Evolutionary conservation across 2,113 vertebrate species (phyloP), one percentile per base, ranked within the genome.

Genomic region (Mormoops blainvillei): DNA sequence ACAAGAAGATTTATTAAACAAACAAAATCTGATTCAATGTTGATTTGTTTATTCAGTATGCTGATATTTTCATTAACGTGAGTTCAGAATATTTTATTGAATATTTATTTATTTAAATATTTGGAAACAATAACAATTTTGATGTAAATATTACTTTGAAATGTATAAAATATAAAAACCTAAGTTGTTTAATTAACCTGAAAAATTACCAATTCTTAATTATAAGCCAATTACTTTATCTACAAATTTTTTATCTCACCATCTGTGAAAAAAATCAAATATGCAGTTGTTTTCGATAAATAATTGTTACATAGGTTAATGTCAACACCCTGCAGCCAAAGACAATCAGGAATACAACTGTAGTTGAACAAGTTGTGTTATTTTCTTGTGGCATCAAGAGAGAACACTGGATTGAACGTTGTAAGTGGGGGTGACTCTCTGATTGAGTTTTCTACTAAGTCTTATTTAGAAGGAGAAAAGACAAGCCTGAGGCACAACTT

Each of bases 1-100:
- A 93, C 45, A 95, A 89, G 83, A 58, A 97, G 48, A 97, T 97
- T 97, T 98, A 97, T 95, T 97, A 97, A 97, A 97, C 50, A 96
- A 96, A 52, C 18, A 95, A 95, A 95, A 80, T 33, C 2, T 74
- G 33, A 83, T 54, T 28, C 96, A 91, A 38, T 91, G 7, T 89
- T 86, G 54, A 26, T 86, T 77, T 20, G 8, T 80, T 68, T 76
- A 19, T 63, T n/a, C 4, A 71, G 6, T 45, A 36, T 10, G n/a
- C 68, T 85, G 50, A 74, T 84, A 58, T 87, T 68, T 92, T 87
- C 36, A 93, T 38, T 16, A 61, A 45, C 9, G 68, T 13, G 61
- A 81, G 1, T 54, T 93, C n/a, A 84, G 48, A 84, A 92, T 22
- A 14, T 84, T 91, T 91, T 54, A 77, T 48, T 93, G 73, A 61